Percentiles rank a stretch among this genome's conserved stretches.
phyloP scores from a whole-genome alignment of 2,888 invertebrate species.

The Conomelus anceps region DNA sequence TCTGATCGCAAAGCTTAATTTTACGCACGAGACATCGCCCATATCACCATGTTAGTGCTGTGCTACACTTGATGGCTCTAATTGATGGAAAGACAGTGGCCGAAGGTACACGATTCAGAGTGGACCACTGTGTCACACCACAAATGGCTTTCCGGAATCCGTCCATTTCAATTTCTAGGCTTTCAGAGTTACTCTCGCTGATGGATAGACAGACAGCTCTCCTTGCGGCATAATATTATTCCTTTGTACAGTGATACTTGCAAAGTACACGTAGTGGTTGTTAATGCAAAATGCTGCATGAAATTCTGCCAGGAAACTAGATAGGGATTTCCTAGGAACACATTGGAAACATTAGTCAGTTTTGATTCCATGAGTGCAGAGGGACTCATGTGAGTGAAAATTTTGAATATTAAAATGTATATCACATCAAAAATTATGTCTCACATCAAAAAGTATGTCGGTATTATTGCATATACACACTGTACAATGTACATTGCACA shows the following conservation, averaged over 20 bases:
- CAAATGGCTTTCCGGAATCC: not conserved
- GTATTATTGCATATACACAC: too few species aligned
- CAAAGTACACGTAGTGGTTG: not conserved
- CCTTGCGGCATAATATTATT: not conserved
- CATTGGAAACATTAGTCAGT: too few species aligned
- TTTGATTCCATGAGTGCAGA: too few species aligned
- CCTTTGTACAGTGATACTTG: not conserved
- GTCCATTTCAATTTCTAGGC: not conserved
- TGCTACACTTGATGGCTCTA: not conserved
- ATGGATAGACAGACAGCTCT: not conserved
- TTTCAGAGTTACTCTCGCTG: not conserved
- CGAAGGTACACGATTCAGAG: not conserved
- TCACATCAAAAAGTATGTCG: too few species aligned
- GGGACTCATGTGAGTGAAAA: too few species aligned
- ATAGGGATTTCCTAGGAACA: not conserved
- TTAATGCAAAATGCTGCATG: not conserved
- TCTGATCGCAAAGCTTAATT: not conserved
- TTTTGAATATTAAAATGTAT: too few species aligned
- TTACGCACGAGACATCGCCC: not conserved
- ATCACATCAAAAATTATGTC: too few species aligned
- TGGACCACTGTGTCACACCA: not conserved
- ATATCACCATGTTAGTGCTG: not conserved
- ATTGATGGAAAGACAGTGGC: not conserved
- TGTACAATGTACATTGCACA: too few species aligned
- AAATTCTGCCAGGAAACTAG: not conserved